Percentiles rank a stretch among this genome's conserved stretches.
Conservation (phyloP, 2,113 vertebrate genomes). For the Anser brachyrhynchus region DNA sequence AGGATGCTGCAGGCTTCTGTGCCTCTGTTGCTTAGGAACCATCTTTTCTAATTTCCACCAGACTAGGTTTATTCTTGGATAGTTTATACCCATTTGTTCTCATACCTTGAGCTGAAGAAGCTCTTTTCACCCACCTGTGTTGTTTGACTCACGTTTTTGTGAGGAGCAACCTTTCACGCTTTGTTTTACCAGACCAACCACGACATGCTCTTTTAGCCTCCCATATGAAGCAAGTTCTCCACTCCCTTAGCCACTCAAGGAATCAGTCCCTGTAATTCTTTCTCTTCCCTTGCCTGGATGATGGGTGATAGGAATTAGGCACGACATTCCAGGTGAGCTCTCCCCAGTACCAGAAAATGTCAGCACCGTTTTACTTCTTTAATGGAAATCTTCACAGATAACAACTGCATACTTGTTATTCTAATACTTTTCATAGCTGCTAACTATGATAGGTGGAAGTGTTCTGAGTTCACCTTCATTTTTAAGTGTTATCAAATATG, state of each 20-base stretch:
- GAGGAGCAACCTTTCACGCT: not conserved
- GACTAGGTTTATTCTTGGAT: constrained; percentile 54
- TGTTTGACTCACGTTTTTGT: not conserved
- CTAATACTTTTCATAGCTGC: not conserved
- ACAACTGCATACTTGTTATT: not conserved
- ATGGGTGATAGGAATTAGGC: not conserved
- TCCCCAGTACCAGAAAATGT: not conserved
- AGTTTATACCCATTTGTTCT: constrained; percentile 33
- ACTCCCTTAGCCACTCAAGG: not conserved
- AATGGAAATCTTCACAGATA: not conserved
- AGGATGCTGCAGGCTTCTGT: constrained; percentile 11
- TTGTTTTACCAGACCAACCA: not conserved
- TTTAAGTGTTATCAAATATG: not conserved
- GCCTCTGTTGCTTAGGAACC: constrained; percentile 64
- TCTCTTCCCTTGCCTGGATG: not conserved
- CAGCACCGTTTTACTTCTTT: not conserved
- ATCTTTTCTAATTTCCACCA: constrained; percentile 48
- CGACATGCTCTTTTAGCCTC: not conserved
- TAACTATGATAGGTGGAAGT: not conserved
- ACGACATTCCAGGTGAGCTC: not conserved
- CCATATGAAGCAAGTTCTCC: not conserved
- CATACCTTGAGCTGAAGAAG: not conserved
- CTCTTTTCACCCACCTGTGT: not conserved
- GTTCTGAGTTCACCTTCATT: not conserved
- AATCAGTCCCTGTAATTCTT: not conserved